Evolutionary conservation across 2,113 vertebrate genomes (phyloP).

Genomic region (Ameiurus melas): DNA sequence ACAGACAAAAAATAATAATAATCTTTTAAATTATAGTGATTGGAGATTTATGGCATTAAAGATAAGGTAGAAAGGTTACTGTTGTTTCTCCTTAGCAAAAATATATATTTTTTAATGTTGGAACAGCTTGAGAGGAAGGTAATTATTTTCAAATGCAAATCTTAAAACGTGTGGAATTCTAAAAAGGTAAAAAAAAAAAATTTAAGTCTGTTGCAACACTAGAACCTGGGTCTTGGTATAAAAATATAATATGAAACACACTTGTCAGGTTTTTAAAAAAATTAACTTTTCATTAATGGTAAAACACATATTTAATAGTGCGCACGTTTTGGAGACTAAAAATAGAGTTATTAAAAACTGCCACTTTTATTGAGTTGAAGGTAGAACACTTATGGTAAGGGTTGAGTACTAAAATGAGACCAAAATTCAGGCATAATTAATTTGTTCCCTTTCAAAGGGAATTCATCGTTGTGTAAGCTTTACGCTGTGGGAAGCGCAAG

Average conservation of each 20-base stretch:
- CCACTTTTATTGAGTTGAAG: background rate
- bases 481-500: too few relatives aligned
- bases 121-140: constrained; percentile 30
- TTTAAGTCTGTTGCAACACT: background rate
- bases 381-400: background rate
- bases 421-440: background rate
- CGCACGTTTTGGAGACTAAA: background rate
- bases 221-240: background rate
- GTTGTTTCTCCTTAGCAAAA: background rate
- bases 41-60: constrained; percentile 61
- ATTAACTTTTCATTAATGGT: background rate
- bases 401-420: background rate
- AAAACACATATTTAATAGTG: background rate
- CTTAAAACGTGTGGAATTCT: constrained; percentile 14
- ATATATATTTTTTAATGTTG: constrained; percentile 36
- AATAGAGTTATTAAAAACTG: background rate
- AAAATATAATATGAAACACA: background rate
- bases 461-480: too few relatives aligned
- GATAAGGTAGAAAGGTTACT: constrained; percentile 25
- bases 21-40: constrained; percentile 63
- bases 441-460: background rate
- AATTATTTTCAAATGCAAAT: constrained; percentile 25
- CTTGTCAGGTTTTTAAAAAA: background rate
- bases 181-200: background rate
- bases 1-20: constrained; percentile 30